Evolutionary conservation across 23 tunicate species (phyloP), one percentile per base, ranked within the genome.

Genomic region (Aplidium turbinatum): DNA sequence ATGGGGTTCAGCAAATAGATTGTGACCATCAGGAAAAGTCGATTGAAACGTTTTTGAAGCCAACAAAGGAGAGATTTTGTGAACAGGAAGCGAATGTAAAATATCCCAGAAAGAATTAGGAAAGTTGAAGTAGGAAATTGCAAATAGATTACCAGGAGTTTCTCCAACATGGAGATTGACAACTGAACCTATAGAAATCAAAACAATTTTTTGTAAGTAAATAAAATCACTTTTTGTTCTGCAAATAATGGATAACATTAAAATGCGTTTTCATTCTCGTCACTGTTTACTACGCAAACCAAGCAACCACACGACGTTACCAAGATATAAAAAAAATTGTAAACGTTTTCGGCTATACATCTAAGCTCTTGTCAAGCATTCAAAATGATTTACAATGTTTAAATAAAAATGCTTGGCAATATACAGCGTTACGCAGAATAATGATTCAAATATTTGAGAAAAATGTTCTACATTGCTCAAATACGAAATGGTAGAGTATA

Each of bases 111-210:
- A 56, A 16, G 58, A 38, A 40, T 90, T 90, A 20, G 80, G 63
- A 35, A 83, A 83, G 46, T 90, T 90, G 33, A 90, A 73, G 50
- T 82, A 85, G 22, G 89, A 71, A 0, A 83, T 30, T 1, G 89
- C 89, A 65, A 76, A 71, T 3, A 90, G 60, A 40, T 90, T 90
- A 11, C 85, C 46, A 0, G 97, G 82, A 4, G 97, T 83, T 80
- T 90, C 97, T 42, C 97, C 97, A 38, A 66, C 65, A 53, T 90
- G 97, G 20, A 90, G 75, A 78, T 90, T 90, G 1, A 90, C 79
- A 16, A 88, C 31, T 29, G 47, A 73, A 50, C 89, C 89, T 83
- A 23, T n/a, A 22, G 67, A 40, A 67, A 72, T 25, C 27, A n/a
- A 47, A 69, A n/a, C 7, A 69, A 31, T 18, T 23, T 32, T 16